phyloP scores from a whole-genome alignment of 2,888 invertebrate genomes.

The Hermodice carunculata region DNA sequence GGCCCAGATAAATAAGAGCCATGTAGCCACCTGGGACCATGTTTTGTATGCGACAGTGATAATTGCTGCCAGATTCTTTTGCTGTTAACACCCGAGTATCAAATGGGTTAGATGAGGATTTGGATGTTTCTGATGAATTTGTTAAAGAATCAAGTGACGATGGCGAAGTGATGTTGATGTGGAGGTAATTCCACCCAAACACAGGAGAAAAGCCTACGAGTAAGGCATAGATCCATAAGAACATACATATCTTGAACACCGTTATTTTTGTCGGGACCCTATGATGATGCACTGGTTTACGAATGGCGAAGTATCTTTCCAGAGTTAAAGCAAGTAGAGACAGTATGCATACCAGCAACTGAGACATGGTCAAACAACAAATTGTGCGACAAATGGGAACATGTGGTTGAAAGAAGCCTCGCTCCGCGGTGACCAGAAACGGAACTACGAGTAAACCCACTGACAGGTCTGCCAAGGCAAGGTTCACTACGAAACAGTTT shows the following conservation, averaged over 20 bases:
- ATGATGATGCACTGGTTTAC: conserved; percentile 47
- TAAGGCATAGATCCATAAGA: conserved; percentile 44
- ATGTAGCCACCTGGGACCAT: too few species aligned
- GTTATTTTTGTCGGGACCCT: conserved; percentile 43
- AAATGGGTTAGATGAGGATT: too few species aligned
- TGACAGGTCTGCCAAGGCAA: conserved; percentile 28
- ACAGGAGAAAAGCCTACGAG: conserved; percentile 51
- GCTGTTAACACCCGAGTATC: too few species aligned
- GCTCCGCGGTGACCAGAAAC: conserved; percentile 29
- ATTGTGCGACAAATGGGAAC: conserved; percentile 21
- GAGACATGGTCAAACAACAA: conserved; percentile 27
- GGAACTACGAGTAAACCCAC: conserved; percentile 28
- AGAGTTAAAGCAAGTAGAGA: conserved; percentile 50
- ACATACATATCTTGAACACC: conserved; percentile 37
- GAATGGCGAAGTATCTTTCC: conserved; percentile 56
- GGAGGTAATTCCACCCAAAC: conserved; percentile 58
- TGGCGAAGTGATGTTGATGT: too few species aligned
- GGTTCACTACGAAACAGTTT: conserved; percentile 26
- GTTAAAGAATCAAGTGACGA: too few species aligned
- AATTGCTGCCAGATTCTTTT: too few species aligned
- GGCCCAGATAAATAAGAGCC: too few species aligned
- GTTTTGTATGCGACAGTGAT: too few species aligned
- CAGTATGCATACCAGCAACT: conserved; percentile 27
- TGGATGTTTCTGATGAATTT: too few species aligned
- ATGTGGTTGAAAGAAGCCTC: conserved; percentile 19